These are phyloP conservation scores for Cydia splendana DNA, from an alignment of 1,140 invertebrate genomes.

Conservation along the genomic window DNA sequence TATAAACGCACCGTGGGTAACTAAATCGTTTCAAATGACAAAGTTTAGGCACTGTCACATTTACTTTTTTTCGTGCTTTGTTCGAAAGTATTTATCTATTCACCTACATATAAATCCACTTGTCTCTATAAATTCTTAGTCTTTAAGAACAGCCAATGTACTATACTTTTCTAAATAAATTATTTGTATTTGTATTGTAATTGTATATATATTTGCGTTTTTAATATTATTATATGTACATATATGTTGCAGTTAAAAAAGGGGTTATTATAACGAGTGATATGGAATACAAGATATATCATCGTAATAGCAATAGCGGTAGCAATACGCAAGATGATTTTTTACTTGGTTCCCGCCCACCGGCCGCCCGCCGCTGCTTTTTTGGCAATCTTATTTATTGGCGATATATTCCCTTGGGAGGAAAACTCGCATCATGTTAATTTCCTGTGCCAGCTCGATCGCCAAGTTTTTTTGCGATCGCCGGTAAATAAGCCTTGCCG, in stretches of 20 bases:
- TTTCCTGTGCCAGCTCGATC: constrained; percentile 63
- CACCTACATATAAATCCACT: neutral
- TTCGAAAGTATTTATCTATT: no score
- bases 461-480: constrained; percentile 36
- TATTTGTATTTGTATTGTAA: no score
- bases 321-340: constrained; percentile 52
- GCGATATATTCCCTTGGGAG: constrained; percentile 60
- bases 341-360: constrained; percentile 65
- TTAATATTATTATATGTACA: no score
- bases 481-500: constrained; percentile 30
- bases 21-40: neutral
- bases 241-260: neutral
- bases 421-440: constrained; percentile 74
- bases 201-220: no score
- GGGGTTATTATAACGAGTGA: neutral
- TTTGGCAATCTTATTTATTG: constrained; percentile 78
- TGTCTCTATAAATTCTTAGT: no score
- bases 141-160: no score
- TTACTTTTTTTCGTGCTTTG: no score
- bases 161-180: no score
- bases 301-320: constrained; percentile 25
- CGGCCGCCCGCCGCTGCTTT: constrained; percentile 54
- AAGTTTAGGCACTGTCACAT: neutral
- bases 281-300: constrained; percentile 38
- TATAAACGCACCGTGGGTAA: neutral